These are phyloP conservation scores for Ptychadena robeensis DNA, from an alignment of 2,797 vertebrate genomes.

Conservation along the genomic window DNA sequence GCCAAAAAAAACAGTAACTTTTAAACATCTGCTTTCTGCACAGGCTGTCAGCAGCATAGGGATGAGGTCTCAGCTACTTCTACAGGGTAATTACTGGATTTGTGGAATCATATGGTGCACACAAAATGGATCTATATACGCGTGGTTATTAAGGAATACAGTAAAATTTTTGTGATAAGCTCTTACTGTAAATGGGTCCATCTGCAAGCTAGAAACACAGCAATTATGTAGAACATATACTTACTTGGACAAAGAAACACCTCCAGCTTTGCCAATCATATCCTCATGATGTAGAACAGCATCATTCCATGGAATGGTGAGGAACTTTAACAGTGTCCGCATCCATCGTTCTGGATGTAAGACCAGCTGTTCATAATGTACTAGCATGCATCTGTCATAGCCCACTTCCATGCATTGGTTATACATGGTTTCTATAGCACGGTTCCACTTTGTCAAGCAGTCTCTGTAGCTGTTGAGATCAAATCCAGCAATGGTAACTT, in stretches of 20 bases:
- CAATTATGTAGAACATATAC: constrained; percentile 65
- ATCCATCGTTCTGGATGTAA: constrained; percentile 96
- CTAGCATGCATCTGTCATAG: constrained; percentile 85
- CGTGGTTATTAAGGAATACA: too few species aligned
- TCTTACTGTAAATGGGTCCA: too few species aligned
- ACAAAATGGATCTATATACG: too few species aligned
- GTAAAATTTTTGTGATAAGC: too few species aligned
- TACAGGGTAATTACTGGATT: too few species aligned
- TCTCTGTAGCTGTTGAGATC: constrained; percentile 96
- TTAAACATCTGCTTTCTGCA: too few species aligned
- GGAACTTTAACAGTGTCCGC: constrained; percentile 91
- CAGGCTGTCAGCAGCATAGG: too few species aligned
- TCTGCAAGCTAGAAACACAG: background rate
- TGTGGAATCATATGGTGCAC: too few species aligned
- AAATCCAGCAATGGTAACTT: constrained; percentile 97
- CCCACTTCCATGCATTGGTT: constrained; percentile 93
- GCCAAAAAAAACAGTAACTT: too few species aligned
- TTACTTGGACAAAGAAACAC: constrained; percentile 97
- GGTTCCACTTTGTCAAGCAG: constrained; percentile 98
- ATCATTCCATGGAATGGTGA: constrained; percentile 90
- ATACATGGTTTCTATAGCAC: constrained; percentile 97
- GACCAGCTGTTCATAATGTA: constrained; percentile 94
- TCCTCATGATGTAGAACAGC: constrained; percentile 95
- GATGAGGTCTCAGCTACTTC: too few species aligned
- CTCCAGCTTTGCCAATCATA: constrained; percentile 95